Conservation (phyloP, 1,140 invertebrate genomes). For the Eueides isabella region DNA sequence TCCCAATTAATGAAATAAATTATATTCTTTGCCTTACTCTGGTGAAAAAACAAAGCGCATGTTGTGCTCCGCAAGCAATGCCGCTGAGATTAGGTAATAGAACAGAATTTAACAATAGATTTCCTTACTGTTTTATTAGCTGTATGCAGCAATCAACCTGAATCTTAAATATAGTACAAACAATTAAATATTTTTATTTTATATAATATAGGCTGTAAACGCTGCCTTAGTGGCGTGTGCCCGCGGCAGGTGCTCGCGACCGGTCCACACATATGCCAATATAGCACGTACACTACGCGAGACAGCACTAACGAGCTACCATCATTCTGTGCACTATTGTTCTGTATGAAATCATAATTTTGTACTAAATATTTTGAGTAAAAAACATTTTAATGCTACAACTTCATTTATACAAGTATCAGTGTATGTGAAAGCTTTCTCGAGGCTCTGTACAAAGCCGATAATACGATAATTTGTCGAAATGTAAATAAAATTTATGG, state of each 20-base stretch:
- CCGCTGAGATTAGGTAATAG: too few relatives aligned
- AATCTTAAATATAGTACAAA: too few relatives aligned
- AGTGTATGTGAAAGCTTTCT: not conserved
- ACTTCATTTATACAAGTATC: constrained; percentile 15
- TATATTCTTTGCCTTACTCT: too few relatives aligned
- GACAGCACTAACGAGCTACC: constrained; percentile 34
- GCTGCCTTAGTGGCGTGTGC: constrained; percentile 65
- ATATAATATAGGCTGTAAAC: not conserved
- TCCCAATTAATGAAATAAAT: too few relatives aligned
- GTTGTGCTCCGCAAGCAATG: too few relatives aligned
- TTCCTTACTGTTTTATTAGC: too few relatives aligned
- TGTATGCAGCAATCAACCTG: too few relatives aligned
- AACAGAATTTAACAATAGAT: too few relatives aligned
- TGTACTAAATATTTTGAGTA: constrained; percentile 15
- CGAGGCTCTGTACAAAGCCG: not conserved
- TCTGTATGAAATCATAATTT: constrained; percentile 41
- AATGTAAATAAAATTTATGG: not conserved
- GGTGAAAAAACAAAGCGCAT: too few relatives aligned
- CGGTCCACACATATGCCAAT: constrained; percentile 48
- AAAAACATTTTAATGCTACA: constrained; percentile 32
- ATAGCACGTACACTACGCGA: constrained; percentile 25
- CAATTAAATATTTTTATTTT: not conserved
- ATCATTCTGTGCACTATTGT: constrained; percentile 36
- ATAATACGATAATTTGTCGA: not conserved
- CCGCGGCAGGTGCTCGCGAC: constrained; percentile 69